These are phyloP conservation scores for Autographa gamma DNA, from an alignment of 2,888 invertebrate species.

Conservation along the genomic window DNA sequence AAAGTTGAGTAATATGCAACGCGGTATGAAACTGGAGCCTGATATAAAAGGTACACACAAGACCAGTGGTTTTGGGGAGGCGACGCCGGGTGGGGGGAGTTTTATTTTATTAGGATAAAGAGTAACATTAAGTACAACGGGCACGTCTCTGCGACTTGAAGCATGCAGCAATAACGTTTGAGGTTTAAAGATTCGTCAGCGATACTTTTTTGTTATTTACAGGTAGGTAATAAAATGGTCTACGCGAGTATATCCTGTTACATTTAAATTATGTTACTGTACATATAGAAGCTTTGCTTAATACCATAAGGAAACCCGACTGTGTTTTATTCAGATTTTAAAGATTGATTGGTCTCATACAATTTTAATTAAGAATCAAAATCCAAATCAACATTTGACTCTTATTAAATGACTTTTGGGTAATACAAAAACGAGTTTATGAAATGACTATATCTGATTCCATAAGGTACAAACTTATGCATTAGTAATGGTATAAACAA, in stretches of 20 bases:
- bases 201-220: slow-evolving; percentile 1
- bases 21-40: slow-evolving; percentile 52
- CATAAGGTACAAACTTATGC: slow-evolving; percentile 23
- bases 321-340: no score
- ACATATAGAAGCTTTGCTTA: no score
- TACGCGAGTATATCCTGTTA: background rate
- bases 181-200: slow-evolving; percentile 19
- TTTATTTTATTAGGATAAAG: slow-evolving; percentile 44
- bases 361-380: no score
- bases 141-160: slow-evolving; percentile 19
- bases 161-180: slow-evolving; percentile 36
- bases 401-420: no score
- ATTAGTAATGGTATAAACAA: slow-evolving; percentile 48
- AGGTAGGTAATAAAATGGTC: background rate
- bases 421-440: background rate
- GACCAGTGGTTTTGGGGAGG: slow-evolving; percentile 39
- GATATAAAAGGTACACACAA: slow-evolving; percentile 51
- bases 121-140: slow-evolving; percentile 37
- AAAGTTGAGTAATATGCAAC: slow-evolving; percentile 64
- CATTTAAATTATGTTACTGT: background rate
- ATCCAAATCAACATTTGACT: no score
- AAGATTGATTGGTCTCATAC: no score
- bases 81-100: slow-evolving; percentile 19
- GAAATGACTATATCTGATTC: slow-evolving; percentile 6
- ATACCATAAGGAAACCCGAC: background rate